phyloP scores from a whole-genome alignment of 2,888 invertebrate genomes.

The Myopa tessellatipennis region DNA sequence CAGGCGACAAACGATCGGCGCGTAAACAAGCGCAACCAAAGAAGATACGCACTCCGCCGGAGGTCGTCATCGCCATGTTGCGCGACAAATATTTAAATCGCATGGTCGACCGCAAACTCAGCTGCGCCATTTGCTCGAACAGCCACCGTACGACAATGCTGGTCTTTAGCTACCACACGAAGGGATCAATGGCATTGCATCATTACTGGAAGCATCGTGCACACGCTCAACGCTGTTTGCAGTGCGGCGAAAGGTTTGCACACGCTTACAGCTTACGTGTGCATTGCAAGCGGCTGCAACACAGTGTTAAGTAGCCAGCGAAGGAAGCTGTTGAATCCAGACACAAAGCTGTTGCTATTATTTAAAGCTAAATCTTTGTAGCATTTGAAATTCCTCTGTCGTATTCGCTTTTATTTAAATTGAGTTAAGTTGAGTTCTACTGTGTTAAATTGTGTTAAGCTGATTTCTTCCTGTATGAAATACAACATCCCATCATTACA shows the following conservation, averaged over 20 bases:
- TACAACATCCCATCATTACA: no score
- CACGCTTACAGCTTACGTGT: constrained; percentile 61
- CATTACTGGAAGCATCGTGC: constrained; percentile 69
- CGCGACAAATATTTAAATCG: constrained; percentile 68
- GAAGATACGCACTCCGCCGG: constrained; percentile 64
- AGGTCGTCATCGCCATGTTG: constrained; percentile 61
- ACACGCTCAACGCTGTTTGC: constrained; percentile 52
- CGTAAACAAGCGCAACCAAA: constrained; percentile 71
- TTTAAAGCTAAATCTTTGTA: neutral
- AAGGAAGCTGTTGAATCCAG: constrained; percentile 19
- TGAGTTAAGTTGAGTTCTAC: neutral
- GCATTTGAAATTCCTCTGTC: neutral
- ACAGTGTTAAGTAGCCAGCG: neutral
- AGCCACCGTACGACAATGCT: constrained; percentile 56
- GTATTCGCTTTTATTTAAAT: constrained; percentile 6
- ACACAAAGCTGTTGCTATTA: neutral
- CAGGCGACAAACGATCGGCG: constrained; percentile 63
- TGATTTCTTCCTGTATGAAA: no score
- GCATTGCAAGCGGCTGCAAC: constrained; percentile 54
- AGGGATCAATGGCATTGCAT: constrained; percentile 69
- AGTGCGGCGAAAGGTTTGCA: constrained; percentile 58
- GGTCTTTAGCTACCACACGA: constrained; percentile 69
- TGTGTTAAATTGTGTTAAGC: neutral
- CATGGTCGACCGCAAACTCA: constrained; percentile 64
- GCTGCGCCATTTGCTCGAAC: constrained; percentile 60